Percentiles rank a stretch among this genome's conserved stretches.
These are phyloP conservation scores for Mimumesa dahlbomi DNA, from an alignment of 2,888 invertebrate genomes.

Conservation along the genomic window DNA sequence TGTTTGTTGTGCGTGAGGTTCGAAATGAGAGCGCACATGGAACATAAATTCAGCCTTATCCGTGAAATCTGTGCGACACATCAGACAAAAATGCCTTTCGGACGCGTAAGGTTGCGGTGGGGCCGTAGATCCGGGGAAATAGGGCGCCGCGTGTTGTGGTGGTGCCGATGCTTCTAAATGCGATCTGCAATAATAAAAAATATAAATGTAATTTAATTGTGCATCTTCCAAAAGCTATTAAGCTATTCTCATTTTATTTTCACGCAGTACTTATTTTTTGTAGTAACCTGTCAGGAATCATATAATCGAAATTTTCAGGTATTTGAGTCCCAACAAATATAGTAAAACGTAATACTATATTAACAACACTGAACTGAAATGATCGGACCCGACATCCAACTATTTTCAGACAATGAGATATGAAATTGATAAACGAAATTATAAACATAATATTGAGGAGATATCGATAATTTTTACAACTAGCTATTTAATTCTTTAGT, in stretches of 20 bases:
- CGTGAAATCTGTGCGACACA: conserved; percentile 86
- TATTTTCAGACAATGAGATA: neutral
- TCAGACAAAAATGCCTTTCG: conserved; percentile 83
- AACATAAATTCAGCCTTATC: conserved; percentile 87
- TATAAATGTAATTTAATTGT: too few species aligned
- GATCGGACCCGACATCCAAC: neutral
- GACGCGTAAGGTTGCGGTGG: conserved; percentile 76
- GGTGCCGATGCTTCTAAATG: conserved; percentile 76
- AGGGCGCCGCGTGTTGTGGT: conserved; percentile 78
- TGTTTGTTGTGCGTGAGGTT: conserved; percentile 74
- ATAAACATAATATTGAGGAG: too few species aligned
- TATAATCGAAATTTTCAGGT: too few species aligned
- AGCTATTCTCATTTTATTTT: too few species aligned
- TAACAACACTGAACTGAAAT: neutral
- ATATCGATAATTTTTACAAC: too few species aligned
- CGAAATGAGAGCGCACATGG: conserved; percentile 86
- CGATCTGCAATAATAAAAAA: conserved; percentile 71
- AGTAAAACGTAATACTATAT: too few species aligned
- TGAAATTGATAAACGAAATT: neutral
- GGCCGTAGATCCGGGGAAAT: conserved; percentile 76
- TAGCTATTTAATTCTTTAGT: too few species aligned
- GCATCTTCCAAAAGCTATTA: too few species aligned
- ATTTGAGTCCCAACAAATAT: too few species aligned
- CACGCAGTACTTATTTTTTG: too few species aligned
- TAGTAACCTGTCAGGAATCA: too few species aligned